Base-by-base conservation (phyloP, 2,888 invertebrate genomes). In the Eupithecia abbreviata region DNA sequence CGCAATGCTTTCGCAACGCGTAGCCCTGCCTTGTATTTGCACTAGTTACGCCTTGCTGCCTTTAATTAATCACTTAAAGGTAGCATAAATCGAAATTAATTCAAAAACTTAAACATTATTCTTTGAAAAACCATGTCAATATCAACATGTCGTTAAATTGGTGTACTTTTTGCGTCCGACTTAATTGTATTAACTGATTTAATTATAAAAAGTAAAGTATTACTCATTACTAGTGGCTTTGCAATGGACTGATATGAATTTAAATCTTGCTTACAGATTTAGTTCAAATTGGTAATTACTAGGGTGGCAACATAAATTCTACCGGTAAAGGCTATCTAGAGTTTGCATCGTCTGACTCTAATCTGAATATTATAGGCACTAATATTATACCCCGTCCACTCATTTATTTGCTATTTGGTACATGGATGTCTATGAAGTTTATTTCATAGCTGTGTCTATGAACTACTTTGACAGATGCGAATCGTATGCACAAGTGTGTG, bases 1-100 rank as follows among this genome's bases (percentile, higher is more conserved):
- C 87, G 83, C 82, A 83, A 77, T 85, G 86, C 90, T 92, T 91
- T 92, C 91, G 86, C 85, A 88, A 89, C 85, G 90, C 91, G 91
- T 79, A 91, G 91, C 83, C 92, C 87, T 83, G 86, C 85, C 86
- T 84, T 83, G 80, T 83, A 83, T 87, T 86, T 89, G 86, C 83
- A 82, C 84, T 80, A 84, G 82, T 83, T 88, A 85, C 84, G 30
- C 30, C 47, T 45, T 30, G 45, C 18, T 67, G 47, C 47, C 13
- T 69, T 69, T 47, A 85, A 72, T 62, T 72, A 72, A 72, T 45
- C 58, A 58, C 42, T 62, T 62, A 45, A n/a, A 62, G 43, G 30
- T 43, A 45, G 43, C n/a, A 62, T 62, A 62, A 43, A 71, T 79
- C 74, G 79, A 80, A 84, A 86, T 84, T 83, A 85, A 80, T 66